phyloP scores from a whole-genome alignment of 2,113 vertebrate species.

The Sus scrofa region T2T-Sscrofa CM000820.6:27335501-27336000 shows the following conservation, averaged over 20 bases:
- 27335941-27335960: background rate
- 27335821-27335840: background rate
- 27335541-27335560: slow-evolving; percentile 39
- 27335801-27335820: background rate
- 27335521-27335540: background rate
- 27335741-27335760: slow-evolving; percentile 19
- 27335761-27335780: slow-evolving; percentile 19
- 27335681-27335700: slow-evolving; percentile 7
- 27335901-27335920: background rate
- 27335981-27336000: background rate
- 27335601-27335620: slow-evolving; percentile 17
- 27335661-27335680: background rate
- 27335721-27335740: slow-evolving; percentile 5
- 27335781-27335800: background rate
- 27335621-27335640: slow-evolving; percentile 13
- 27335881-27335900: background rate
- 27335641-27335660: background rate
- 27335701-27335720: background rate
- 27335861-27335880: background rate
- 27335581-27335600: slow-evolving; percentile 29
- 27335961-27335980: background rate
- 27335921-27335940: background rate
- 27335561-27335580: slow-evolving; percentile 35
- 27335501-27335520: background rate
- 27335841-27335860: slow-evolving; percentile 14